Evolutionary conservation across 23 tunicate genomes (phyloP), one percentile per base, ranked within the genome.

Genomic region (Trididemnum nubilum): DNA sequence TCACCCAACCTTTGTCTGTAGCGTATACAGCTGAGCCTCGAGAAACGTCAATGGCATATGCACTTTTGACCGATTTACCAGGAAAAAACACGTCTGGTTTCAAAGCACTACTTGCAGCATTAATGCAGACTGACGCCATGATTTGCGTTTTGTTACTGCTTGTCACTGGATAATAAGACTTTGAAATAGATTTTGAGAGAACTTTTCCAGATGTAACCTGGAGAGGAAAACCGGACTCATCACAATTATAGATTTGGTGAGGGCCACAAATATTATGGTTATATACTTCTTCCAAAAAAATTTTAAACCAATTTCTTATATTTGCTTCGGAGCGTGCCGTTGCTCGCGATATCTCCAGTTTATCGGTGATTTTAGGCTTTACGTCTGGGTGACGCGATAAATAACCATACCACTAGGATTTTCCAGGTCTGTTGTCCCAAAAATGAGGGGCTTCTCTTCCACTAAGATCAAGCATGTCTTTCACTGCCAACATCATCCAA

Each of bases 1-100:
- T 63, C 70, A 63, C 22, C 70, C 70, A 63, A 63, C 70, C 70
- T 23, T 7, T 9, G 23, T 63, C 70, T 4, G 70, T 63, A 27
- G 70, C 70, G 22, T 23, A 63, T 9, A 63, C 22, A 9, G n/a
- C 23, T 23, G 70, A 63, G 5, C 70, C 70, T 22, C 22, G 12
- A 63, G 70, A 23, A 4, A 63, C 12, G 22, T 63, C 70, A 9
- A 63, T 9, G n/a, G 70, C 70, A 23, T 9, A 24, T 63, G 31
- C 5, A 27, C 31, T 24, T 23, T 63, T 23, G 22, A 63, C 70
- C 7, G 70, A 63, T 63, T 63, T 63, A 9, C 70, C 70, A 9
- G 70, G 23, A 63, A 63, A 63, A 15, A 63, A 63, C 5, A 63
- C 15, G 31, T 23, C 5, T 23, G 70, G 70, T 9, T 15, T 15